Evolutionary conservation across 1,140 invertebrate species (phyloP).

Genomic region (Polypedilum vanderplanki): DNA sequence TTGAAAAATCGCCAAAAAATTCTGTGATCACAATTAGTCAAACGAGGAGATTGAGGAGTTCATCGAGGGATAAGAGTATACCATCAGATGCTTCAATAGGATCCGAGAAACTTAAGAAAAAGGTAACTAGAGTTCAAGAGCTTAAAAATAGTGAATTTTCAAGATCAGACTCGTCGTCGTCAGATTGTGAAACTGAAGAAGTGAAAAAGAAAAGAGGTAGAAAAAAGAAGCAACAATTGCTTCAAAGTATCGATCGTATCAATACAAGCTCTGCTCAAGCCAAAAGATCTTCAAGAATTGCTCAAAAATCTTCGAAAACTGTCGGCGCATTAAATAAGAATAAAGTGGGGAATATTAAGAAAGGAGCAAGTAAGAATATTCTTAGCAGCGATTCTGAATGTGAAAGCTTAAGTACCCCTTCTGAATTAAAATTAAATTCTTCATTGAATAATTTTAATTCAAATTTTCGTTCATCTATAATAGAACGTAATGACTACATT

Average conservation of each 20-base stretch:
- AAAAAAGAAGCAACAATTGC: background rate
- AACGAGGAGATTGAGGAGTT: background rate
- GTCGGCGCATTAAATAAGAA: background rate
- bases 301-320: no score
- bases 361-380: background rate
- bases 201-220: background rate
- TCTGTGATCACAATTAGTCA: background rate
- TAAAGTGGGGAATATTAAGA: background rate
- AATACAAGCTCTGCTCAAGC: no score
- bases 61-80: background rate
- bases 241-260: background rate
- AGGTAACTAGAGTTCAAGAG: conserved; percentile 11
- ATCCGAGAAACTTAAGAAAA: background rate
- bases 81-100: background rate
- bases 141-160: conserved; percentile 10
- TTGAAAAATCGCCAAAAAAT: background rate
- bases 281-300: no score
- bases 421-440: background rate
- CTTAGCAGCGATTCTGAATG: background rate
- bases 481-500: conserved; percentile 13
- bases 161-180: background rate
- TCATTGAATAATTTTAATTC: conserved; percentile 1
- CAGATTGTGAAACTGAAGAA: background rate
- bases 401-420: background rate
- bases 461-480: background rate